These are phyloP conservation scores for Eidolon dupreanum DNA, from an alignment of 2,797 vertebrate genomes.

Conservation along the genomic window DNA sequence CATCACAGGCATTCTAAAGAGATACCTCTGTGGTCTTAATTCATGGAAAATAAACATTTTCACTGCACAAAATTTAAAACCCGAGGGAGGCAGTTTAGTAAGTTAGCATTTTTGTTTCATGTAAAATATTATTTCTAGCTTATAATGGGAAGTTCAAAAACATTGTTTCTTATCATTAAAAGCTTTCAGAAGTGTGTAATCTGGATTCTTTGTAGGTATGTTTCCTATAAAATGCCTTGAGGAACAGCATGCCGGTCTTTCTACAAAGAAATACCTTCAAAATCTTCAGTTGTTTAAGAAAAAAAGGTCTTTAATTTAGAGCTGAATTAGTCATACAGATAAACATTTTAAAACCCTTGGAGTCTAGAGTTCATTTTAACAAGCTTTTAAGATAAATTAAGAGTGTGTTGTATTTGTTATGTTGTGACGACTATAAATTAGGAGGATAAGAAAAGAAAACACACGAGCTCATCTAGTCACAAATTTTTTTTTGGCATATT, in stretches of 20 bases:
- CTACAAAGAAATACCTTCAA: slow-evolving; percentile 63
- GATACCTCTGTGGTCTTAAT: slow-evolving; percentile 18
- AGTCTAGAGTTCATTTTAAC: slow-evolving; percentile 57
- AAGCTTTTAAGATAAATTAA: slow-evolving; percentile 66
- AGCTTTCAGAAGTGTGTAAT: slow-evolving; percentile 74
- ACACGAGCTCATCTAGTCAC: background rate
- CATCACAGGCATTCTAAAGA: slow-evolving; percentile 28
- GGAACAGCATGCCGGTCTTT: slow-evolving; percentile 28
- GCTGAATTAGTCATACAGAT: slow-evolving; percentile 52
- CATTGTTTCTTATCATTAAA: slow-evolving; percentile 74
- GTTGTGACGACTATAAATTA: slow-evolving; percentile 1
- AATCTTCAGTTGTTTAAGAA: slow-evolving; percentile 51
- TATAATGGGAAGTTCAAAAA: slow-evolving; percentile 72
- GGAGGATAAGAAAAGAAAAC: background rate
- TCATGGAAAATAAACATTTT: slow-evolving; percentile 60
- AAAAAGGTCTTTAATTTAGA: slow-evolving; percentile 72
- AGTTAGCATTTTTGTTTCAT: slow-evolving; percentile 75
- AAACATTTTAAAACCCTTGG: slow-evolving; percentile 66
- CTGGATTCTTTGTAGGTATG: slow-evolving; percentile 67
- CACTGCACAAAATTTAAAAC: slow-evolving; percentile 51
- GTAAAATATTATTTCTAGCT: slow-evolving; percentile 75
- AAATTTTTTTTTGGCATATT: background rate
- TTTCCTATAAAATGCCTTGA: slow-evolving; percentile 61
- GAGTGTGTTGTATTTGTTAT: slow-evolving; percentile 19
- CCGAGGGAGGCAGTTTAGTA: slow-evolving; percentile 59